These are phyloP conservation scores for Pipistrellus pipistrellus DNA, from an alignment of 2,797 vertebrate genomes.

Conservation along the genomic window DNA sequence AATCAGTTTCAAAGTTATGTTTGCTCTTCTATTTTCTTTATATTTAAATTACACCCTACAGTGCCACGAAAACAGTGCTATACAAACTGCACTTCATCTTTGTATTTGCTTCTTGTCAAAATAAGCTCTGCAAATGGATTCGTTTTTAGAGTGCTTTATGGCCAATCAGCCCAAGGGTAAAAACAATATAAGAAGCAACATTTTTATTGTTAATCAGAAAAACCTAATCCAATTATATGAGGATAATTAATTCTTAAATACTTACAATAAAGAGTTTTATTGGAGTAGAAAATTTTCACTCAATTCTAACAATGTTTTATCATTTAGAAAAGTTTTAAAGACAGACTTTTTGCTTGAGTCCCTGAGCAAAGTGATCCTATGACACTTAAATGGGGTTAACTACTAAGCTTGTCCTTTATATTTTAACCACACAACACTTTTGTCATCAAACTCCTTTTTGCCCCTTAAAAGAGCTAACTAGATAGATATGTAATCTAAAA, in stretches of 20 bases:
- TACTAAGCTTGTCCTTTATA: constrained; percentile 65
- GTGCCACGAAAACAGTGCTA: constrained; percentile 84
- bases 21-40: constrained; percentile 86
- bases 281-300: constrained; percentile 60
- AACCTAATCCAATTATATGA: constrained; percentile 83
- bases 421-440: constrained; percentile 83
- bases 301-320: constrained; percentile 81
- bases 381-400: constrained; percentile 77
- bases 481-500: constrained; percentile 82
- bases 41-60: constrained; percentile 86
- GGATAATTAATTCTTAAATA: constrained; percentile 86
- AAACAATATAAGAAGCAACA: constrained; percentile 85
- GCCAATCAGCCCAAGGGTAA: constrained; percentile 84
- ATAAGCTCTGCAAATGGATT: constrained; percentile 87
- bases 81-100: constrained; percentile 86
- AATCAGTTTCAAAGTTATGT: constrained; percentile 86
- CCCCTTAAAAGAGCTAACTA: constrained; percentile 70
- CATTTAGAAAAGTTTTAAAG: constrained; percentile 81
- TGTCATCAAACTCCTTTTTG: constrained; percentile 80
- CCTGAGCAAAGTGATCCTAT: constrained; percentile 78
- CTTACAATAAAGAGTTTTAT: constrained; percentile 77
- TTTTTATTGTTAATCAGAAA: constrained; percentile 86
- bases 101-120: constrained; percentile 88
- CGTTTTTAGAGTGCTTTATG: constrained; percentile 87
- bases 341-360: constrained; percentile 80